Conservation (phyloP, 1,140 invertebrate genomes). For the Tenebrio molitor region DNA sequence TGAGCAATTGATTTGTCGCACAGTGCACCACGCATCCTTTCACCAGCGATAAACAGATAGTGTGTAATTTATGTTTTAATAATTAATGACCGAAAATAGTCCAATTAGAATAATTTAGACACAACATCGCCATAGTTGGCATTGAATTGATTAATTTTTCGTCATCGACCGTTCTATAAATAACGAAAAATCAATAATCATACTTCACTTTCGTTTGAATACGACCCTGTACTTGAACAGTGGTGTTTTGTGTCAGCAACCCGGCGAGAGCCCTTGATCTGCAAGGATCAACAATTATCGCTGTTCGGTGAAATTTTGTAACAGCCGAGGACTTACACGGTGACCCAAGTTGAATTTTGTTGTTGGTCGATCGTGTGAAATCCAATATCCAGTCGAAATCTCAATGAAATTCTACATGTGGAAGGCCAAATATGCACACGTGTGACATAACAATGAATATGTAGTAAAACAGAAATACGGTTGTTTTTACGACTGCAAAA, state of each 20-base stretch:
- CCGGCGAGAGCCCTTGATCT: too few species aligned
- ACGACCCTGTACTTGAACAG: conserved; percentile 4
- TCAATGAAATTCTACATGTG: too few species aligned
- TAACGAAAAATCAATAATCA: conserved; percentile 7
- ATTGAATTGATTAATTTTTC: conserved; percentile 31
- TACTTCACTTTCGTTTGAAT: not conserved
- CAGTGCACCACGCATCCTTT: not conserved
- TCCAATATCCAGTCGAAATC: too few species aligned
- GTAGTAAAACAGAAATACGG: too few species aligned
- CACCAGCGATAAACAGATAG: not conserved
- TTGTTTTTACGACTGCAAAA: too few species aligned
- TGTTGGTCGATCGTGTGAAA: too few species aligned
- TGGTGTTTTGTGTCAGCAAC: not conserved
- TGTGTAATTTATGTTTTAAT: conserved; percentile 30
- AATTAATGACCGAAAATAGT: conserved; percentile 24
- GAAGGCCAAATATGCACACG: too few species aligned
- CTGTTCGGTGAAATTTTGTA: too few species aligned
- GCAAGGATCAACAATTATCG: too few species aligned
- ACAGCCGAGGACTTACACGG: too few species aligned
- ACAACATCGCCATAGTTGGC: conserved; percentile 7
- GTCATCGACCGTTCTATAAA: conserved; percentile 12
- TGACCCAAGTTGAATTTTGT: too few species aligned
- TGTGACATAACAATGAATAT: too few species aligned
- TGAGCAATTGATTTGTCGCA: conserved; percentile 23
- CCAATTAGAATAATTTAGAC: conserved; percentile 33